phyloP scores from a whole-genome alignment of 1,140 invertebrate genomes.

The Nasonia longicornis region DNA sequence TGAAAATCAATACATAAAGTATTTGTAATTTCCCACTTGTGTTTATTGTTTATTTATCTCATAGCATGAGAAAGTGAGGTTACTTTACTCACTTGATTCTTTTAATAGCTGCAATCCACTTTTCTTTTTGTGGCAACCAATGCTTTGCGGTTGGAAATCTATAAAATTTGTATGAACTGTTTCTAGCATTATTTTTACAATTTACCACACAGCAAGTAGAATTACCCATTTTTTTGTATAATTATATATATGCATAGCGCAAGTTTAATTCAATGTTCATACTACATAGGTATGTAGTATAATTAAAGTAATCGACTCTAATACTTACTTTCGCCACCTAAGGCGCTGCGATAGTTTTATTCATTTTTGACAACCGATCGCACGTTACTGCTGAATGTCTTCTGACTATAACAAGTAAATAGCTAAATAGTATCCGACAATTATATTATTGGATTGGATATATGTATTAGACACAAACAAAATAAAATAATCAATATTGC shows the following conservation, averaged over 20 bases:
- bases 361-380: too few species aligned
- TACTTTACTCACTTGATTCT: conserved; percentile 21
- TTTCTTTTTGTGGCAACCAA: not conserved
- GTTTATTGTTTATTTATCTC: not conserved
- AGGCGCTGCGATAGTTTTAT: too few species aligned
- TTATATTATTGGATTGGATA: too few species aligned
- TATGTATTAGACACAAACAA: too few species aligned
- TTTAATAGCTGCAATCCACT: conserved; percentile 18
- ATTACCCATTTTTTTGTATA: conserved; percentile 6
- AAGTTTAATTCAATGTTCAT: too few species aligned
- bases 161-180: conserved; percentile 21
- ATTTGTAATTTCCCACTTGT: not conserved
- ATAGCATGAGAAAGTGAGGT: not conserved
- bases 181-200: conserved; percentile 6
- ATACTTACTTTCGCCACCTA: too few species aligned
- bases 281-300: too few species aligned
- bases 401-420: too few species aligned
- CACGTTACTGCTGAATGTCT: too few species aligned
- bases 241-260: not conserved
- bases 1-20: not conserved
- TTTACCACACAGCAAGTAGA: conserved; percentile 3
- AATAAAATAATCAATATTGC: too few species aligned
- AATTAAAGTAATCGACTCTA: too few species aligned
- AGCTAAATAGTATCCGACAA: too few species aligned
- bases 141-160: not conserved